A percentile compares a stretch with the other conserved stretches of the same genome.
phyloP scores from a whole-genome alignment of 2,113 vertebrate genomes.

The Mobula hypostoma region DNA sequence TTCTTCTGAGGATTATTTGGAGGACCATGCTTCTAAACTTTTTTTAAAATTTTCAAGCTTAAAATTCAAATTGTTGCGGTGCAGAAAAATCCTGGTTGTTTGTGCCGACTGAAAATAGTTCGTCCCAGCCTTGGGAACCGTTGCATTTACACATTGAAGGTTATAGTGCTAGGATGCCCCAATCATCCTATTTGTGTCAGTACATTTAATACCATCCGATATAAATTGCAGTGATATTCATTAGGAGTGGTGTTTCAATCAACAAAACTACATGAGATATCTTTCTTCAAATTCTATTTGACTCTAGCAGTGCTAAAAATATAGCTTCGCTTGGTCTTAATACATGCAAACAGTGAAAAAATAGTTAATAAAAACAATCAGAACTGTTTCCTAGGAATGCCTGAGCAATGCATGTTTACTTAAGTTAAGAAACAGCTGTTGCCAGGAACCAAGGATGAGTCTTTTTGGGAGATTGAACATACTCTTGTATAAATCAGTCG shows the following conservation, averaged over 20 bases:
- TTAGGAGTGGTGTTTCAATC: not conserved
- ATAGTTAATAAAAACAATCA: not conserved
- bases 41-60: not conserved
- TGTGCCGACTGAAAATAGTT: not conserved
- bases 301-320: not conserved
- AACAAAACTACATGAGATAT: not conserved
- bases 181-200: not conserved
- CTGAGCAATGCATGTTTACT: not conserved
- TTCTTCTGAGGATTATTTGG: not conserved
- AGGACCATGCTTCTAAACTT: not conserved
- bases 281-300: too few species aligned
- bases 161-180: not conserved
- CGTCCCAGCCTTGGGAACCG: not conserved
- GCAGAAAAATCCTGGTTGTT: not conserved
- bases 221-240: not conserved
- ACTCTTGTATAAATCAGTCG: not conserved
- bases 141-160: not conserved
- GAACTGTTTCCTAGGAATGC: not conserved
- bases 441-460: not conserved
- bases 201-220: not conserved
- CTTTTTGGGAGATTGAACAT: not conserved
- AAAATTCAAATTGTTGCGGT: not conserved
- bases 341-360: not conserved
- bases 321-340: not conserved
- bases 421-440: not conserved